phyloP scores from a whole-genome alignment of 1,140 invertebrate genomes.

The Drosophila neocordata region DNA sequence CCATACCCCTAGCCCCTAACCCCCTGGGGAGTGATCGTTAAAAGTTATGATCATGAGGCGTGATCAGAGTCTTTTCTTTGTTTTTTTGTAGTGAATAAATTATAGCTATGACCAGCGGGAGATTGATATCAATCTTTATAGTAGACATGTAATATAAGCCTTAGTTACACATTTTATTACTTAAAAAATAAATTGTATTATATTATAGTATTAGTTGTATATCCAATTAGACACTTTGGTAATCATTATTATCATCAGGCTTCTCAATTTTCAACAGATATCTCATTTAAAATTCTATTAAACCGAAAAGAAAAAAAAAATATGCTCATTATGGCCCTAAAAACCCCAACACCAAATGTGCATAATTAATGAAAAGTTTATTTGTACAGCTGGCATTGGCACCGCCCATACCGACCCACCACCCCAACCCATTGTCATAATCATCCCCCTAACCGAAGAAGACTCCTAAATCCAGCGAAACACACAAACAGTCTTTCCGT shows the following conservation, averaged over 20 bases:
- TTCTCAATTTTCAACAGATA: conserved; percentile 17
- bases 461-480: conserved; percentile 31
- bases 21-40: background rate
- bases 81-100: background rate
- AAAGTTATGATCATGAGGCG: conserved; percentile 24
- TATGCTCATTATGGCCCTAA: conserved; percentile 38
- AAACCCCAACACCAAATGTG: conserved; percentile 40
- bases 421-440: background rate
- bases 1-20: background rate
- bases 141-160: background rate
- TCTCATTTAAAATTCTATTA: conserved; percentile 68
- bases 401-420: background rate
- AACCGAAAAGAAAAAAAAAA: background rate
- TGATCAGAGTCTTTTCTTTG: conserved; percentile 4
- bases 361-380: conserved; percentile 72
- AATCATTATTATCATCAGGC: background rate
- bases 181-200: background rate
- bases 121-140: background rate
- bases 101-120: conserved; percentile 3
- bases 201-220: background rate
- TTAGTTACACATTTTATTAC: background rate
- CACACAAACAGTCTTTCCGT: conserved; percentile 50
- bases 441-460: background rate
- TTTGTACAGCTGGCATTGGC: conserved; percentile 52
- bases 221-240: conserved; percentile 38